Base-by-base conservation (phyloP, 2,888 invertebrate species). In the Pseudeuparius sepicola region DNA sequence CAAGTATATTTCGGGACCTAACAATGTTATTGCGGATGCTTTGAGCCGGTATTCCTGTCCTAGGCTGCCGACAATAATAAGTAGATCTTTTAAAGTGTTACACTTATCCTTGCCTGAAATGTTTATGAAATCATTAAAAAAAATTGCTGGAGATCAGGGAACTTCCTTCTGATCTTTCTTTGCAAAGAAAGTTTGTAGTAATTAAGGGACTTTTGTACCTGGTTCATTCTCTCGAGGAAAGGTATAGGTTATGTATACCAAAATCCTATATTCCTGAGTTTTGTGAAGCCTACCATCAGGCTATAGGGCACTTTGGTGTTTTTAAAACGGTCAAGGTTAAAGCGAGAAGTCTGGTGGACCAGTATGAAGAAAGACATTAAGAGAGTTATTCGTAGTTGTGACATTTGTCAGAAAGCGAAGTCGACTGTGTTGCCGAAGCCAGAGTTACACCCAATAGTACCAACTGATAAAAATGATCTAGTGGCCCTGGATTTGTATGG, bases 231-330 rank as follows among this genome's bases (percentile, higher is more conserved):
- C n/a, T n/a, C n/a, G n/a, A n/a, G n/a, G n/a, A n/a, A n/a, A n/a
- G n/a, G n/a, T n/a, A n/a, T n/a, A n/a, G n/a, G n/a, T n/a, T 28
- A n/a, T 28, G 28, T 12, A 12, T 28, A 6, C 28, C 28, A 28
- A 28, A n/a, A 4, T 6, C 5, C 4, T 12, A 14, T 5, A n/a
- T 5, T 4, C n/a, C 4, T 4, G 13, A 11, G n/a, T 28, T 28
- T 14, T 28, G 28, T 28, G 4, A 14, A 15, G 5, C 4, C 5
- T 28, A 13, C 13, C 28, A 28, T 12, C 14, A 28, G 28, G 5
- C 13, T n/a, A 4, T 28, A 14, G 28, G 28, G 4, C 28, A 28
- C n/a, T 28, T 11, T 13, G 28, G 28, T n/a, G 13, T 13, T 28
- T 9, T 10, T 9, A 25, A 10, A 25, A 7, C 11, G 7, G 26